A percentile compares a stretch with the other conserved stretches of the same genome.
Evolutionary conservation across 2,888 invertebrate species (phyloP).

Genomic region (Aromia moschata): DNA sequence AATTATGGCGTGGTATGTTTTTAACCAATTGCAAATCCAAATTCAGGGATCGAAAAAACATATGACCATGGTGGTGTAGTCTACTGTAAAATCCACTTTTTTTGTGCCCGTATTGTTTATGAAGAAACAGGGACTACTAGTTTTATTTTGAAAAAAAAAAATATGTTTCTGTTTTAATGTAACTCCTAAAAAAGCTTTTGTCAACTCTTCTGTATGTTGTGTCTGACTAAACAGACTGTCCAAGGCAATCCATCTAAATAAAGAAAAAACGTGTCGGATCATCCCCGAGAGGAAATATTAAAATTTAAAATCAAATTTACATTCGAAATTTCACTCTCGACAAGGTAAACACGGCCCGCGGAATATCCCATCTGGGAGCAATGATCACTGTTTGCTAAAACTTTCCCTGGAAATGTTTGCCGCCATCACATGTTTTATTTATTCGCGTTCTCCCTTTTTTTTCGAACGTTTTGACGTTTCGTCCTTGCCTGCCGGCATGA

Average conservation of each 20-base stretch:
- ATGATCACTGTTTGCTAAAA: slow-evolving; percentile 42
- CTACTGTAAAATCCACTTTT: too few species aligned
- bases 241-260: background rate
- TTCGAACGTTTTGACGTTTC: slow-evolving; percentile 52
- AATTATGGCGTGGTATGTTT: too few species aligned
- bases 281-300: background rate
- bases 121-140: too few species aligned
- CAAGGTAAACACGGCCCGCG: slow-evolving; percentile 19
- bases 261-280: background rate
- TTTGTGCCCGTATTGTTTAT: too few species aligned
- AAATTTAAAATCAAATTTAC: slow-evolving; percentile 26
- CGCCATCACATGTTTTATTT: slow-evolving; percentile 58
- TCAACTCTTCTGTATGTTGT: too few species aligned
- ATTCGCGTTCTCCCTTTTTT: slow-evolving; percentile 50
- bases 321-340: slow-evolving; percentile 21
- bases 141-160: too few species aligned
- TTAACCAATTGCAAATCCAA: too few species aligned
- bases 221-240: too few species aligned
- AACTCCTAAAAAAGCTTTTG: too few species aligned
- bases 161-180: too few species aligned
- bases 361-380: slow-evolving; percentile 25
- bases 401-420: slow-evolving; percentile 54
- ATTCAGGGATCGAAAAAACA: too few species aligned
- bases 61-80: too few species aligned
- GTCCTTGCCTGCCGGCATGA: slow-evolving; percentile 40